These are phyloP conservation scores for Octopus sinensis DNA, from an alignment of 1,140 invertebrate species.

Conservation along the genomic window DNA sequence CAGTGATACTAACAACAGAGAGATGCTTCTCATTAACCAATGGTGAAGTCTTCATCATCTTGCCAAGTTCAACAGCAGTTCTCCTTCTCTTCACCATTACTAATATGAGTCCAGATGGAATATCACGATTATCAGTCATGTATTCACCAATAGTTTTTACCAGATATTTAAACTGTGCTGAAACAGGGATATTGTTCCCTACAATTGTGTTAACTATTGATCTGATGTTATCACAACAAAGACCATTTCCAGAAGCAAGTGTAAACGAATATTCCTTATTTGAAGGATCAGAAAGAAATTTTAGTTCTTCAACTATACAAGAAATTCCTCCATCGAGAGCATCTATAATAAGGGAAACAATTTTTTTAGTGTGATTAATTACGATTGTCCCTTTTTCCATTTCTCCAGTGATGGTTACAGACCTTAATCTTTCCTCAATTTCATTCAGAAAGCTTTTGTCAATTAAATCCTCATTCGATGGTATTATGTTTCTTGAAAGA, in stretches of 20 bases:
- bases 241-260: constrained; percentile 24
- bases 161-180: constrained; percentile 22
- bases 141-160: constrained; percentile 24
- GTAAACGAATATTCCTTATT: constrained; percentile 21
- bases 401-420: neutral
- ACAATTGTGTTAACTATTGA: constrained; percentile 4
- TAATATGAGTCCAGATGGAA: constrained; percentile 32
- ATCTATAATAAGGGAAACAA: constrained; percentile 30
- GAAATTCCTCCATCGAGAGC: constrained; percentile 27
- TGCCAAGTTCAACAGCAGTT: constrained; percentile 36
- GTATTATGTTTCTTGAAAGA: neutral
- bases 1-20: constrained; percentile 45
- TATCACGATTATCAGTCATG: constrained; percentile 27
- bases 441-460: neutral
- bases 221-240: constrained; percentile 20
- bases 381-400: constrained; percentile 17
- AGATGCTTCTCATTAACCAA: constrained; percentile 28
- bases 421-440: neutral
- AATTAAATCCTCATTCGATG: neutral
- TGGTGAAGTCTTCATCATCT: constrained; percentile 26
- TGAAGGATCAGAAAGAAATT: constrained; percentile 21
- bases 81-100: constrained; percentile 44
- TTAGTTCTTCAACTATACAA: constrained; percentile 30
- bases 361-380: constrained; percentile 23
- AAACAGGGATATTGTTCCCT: constrained; percentile 17